Conservation (phyloP, 1,140 invertebrate species). For the Drosophila nebulosa region DNA sequence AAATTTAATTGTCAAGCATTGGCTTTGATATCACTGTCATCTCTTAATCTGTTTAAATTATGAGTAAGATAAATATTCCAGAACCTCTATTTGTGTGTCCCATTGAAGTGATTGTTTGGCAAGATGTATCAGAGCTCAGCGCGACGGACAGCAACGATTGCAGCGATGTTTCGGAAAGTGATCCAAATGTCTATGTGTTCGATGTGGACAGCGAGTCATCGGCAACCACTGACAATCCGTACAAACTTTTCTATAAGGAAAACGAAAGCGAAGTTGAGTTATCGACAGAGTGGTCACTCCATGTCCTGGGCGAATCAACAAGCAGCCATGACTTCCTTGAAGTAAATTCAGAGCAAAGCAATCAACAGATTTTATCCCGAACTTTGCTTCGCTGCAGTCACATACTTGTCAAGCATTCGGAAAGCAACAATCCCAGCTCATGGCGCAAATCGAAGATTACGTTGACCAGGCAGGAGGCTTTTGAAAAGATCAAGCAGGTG, state of each 20-base stretch:
- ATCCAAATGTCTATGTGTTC: background rate
- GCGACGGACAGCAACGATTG: background rate
- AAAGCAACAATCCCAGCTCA: background rate
- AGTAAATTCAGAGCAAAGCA: background rate
- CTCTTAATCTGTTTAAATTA: background rate
- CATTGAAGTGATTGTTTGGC: background rate
- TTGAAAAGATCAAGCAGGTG: background rate
- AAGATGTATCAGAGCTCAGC: background rate
- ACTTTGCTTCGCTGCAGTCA: background rate
- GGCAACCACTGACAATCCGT: background rate
- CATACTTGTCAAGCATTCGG: background rate
- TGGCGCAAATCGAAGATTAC: background rate
- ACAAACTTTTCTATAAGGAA: background rate
- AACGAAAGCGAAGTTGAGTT: too few relatives aligned
- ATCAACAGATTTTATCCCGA: background rate
- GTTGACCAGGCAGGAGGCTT: background rate
- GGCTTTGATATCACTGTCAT: background rate
- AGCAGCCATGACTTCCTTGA: background rate
- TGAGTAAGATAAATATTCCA: background rate
- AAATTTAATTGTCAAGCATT: background rate
- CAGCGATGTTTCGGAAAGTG: background rate
- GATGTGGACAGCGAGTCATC: background rate
- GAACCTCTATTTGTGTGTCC: background rate
- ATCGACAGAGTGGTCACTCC: too few relatives aligned
- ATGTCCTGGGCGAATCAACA: too few relatives aligned